A percentile compares a stretch with the other conserved stretches of the same genome.
These are phyloP conservation scores for Hirtodrosophila cameraria DNA, from an alignment of 2,888 invertebrate genomes.

Conservation along the genomic window DNA sequence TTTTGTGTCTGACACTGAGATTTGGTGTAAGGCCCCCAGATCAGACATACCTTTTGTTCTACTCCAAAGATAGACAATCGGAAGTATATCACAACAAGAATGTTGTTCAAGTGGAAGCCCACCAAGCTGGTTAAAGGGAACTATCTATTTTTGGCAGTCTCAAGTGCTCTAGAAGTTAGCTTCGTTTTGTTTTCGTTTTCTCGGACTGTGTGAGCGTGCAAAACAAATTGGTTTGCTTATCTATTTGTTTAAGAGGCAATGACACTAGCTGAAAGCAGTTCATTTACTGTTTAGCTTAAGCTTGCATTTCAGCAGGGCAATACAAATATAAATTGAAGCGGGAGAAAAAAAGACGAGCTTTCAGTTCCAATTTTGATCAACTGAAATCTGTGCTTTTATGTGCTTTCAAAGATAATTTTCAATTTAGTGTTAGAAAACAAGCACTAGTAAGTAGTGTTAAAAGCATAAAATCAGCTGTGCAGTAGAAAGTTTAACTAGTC, in stretches of 20 bases:
- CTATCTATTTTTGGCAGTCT: conserved; percentile 55
- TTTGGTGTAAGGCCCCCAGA: too few species aligned
- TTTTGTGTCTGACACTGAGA: conserved; percentile 44
- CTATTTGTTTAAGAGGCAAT: conserved; percentile 8
- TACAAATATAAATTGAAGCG: too few species aligned
- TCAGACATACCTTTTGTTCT: conserved; percentile 45
- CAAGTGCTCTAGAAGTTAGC: conserved; percentile 56
- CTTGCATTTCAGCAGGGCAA: too few species aligned
- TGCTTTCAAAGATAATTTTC: too few species aligned
- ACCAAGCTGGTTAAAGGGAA: conserved; percentile 32
- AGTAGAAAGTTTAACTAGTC: too few species aligned
- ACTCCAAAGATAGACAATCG: conserved; percentile 36
- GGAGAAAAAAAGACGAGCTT: too few species aligned
- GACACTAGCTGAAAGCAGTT: conserved; percentile 35
- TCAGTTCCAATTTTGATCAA: too few species aligned
- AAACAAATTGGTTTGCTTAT: conserved; percentile 4
- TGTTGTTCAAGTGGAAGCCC: conserved; percentile 40
- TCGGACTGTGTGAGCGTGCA: conserved; percentile 8
- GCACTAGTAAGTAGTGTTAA: too few species aligned
- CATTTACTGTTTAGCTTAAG: too few species aligned
- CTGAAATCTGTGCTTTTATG: too few species aligned
- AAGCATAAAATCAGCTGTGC: too few species aligned
- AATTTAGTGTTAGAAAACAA: too few species aligned
- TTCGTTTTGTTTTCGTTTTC: conserved; percentile 9
- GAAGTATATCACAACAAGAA: conserved; percentile 48